phyloP scores from a whole-genome alignment of 2,113 vertebrate species.

The Falco punctatus region DNA sequence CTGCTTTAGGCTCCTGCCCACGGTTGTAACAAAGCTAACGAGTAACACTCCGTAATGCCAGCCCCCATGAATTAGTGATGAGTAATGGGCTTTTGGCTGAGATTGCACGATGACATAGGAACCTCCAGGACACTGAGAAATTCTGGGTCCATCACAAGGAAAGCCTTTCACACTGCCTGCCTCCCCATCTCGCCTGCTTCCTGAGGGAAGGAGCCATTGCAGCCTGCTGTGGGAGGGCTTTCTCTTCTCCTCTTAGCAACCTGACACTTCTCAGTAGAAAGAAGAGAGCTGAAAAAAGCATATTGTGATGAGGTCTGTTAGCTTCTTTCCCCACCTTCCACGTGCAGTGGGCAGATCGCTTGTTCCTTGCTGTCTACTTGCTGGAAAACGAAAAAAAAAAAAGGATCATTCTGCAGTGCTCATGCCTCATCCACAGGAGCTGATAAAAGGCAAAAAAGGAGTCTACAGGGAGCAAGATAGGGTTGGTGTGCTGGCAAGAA shows the following conservation, averaged over 20 bases:
- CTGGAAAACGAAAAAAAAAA: neutral
- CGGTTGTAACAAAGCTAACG: neutral
- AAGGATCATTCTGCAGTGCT: neutral
- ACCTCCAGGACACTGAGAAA: neutral
- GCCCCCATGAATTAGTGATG: slow-evolving; percentile 16
- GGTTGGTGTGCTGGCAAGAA: neutral
- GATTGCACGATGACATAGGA: neutral
- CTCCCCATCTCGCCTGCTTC: neutral
- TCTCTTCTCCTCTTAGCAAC: neutral
- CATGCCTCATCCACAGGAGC: neutral
- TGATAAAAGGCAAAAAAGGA: neutral
- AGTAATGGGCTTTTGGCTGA: slow-evolving; percentile 34
- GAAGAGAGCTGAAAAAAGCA: neutral
- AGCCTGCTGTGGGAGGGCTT: neutral
- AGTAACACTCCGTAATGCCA: neutral
- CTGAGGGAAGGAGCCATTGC: neutral
- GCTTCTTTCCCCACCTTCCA: neutral
- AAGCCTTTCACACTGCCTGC: neutral
- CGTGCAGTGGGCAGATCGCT: neutral
- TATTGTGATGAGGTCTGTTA: neutral
- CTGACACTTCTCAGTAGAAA: neutral
- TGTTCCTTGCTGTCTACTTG: neutral
- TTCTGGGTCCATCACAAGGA: neutral
- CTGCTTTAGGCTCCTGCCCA: slow-evolving; percentile 25
- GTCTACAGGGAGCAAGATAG: neutral